These are phyloP conservation scores for Pyrocoelia pectoralis DNA, from an alignment of 2,888 invertebrate species.

Conservation along the genomic window DNA sequence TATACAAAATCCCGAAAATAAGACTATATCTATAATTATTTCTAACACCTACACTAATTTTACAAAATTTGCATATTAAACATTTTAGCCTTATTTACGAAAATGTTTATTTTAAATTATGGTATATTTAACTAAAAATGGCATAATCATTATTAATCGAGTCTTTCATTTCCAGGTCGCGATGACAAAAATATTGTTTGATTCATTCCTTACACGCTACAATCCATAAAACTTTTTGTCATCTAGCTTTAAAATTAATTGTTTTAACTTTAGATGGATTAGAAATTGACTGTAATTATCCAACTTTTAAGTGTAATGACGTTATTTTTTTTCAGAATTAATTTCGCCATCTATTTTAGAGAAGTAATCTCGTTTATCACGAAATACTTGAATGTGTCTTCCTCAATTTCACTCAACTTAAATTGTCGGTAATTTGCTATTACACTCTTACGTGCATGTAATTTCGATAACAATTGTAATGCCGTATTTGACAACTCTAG, in stretches of 20 bases:
- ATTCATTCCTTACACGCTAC: no score
- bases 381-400: no score
- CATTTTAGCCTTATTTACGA: background rate
- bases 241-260: no score
- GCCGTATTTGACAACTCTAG: background rate
- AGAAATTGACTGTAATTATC: background rate
- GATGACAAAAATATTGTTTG: background rate
- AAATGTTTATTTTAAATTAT: background rate
- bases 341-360: no score
- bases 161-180: background rate
- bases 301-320: background rate
- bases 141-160: background rate
- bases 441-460: no score
- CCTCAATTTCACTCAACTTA: no score
- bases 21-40: background rate
- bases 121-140: background rate
- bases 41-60: slow-evolving; percentile 9
- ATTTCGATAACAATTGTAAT: background rate
- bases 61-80: background rate
- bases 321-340: no score
- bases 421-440: no score
- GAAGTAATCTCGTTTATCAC: no score
- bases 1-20: background rate
- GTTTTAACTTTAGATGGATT: no score
- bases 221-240: no score